phyloP scores from a whole-genome alignment of 2,888 invertebrate species.

The Bugulina stolonifera region DNA sequence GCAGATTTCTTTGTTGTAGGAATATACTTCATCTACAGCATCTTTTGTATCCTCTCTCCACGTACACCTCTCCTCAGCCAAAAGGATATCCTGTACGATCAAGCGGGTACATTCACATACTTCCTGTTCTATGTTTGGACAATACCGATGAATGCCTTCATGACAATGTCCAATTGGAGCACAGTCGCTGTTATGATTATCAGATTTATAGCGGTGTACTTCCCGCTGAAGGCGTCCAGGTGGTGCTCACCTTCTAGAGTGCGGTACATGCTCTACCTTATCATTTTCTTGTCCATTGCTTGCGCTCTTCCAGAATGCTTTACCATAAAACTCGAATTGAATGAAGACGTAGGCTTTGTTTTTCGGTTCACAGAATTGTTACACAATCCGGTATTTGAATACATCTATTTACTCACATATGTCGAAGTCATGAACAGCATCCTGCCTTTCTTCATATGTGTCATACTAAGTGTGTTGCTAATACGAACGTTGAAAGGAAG shows the following conservation, averaged over 20 bases:
- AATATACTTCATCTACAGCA: neutral
- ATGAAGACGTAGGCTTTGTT: neutral
- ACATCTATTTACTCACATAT: neutral
- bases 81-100: neutral
- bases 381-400: neutral
- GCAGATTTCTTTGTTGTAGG: neutral
- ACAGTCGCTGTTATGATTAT: neutral
- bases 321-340: neutral
- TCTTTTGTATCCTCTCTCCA: neutral
- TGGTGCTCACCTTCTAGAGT: constrained; percentile 5
- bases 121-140: neutral
- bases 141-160: neutral
- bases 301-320: neutral
- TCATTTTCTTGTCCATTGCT: neutral
- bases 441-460: neutral
- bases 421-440: neutral
- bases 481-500: neutral
- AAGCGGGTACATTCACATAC: neutral
- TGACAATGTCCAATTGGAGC: neutral
- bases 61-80: neutral
- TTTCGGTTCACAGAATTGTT: neutral
- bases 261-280: neutral
- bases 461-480: neutral
- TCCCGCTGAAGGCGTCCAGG: neutral
- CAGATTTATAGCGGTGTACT: constrained; percentile 18